phyloP scores from a whole-genome alignment of 2,797 vertebrate genomes.

The Amblyopsis hoosieri region DNA sequence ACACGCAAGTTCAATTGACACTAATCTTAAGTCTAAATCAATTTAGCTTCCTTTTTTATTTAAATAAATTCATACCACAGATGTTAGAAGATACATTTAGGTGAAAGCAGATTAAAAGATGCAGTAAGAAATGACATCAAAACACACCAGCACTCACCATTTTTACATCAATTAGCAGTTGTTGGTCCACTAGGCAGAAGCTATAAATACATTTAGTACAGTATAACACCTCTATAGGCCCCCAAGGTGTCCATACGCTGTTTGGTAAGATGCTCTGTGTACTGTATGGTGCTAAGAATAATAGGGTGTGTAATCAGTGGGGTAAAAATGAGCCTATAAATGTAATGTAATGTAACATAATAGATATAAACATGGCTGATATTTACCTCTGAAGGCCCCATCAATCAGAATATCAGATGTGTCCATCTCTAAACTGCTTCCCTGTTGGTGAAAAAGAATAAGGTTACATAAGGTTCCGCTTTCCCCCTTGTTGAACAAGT shows the following conservation, averaged over 20 bases:
- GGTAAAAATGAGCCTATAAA: no score
- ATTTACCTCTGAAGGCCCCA: no score
- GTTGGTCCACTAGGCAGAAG: no score
- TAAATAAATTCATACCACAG: constrained; percentile 58
- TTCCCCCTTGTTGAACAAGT: constrained; percentile 1
- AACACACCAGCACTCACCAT: constrained; percentile 2
- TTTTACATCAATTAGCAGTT: no score
- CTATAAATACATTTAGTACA: no score
- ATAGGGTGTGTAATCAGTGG: no score
- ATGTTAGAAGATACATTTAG: constrained; percentile 62
- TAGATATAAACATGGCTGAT: no score
- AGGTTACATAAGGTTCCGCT: neutral
- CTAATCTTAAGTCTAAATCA: constrained; percentile 55
- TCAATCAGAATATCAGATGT: constrained; percentile 42
- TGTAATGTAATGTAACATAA: no score
- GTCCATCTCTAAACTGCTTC: constrained; percentile 50
- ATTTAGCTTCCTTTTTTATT: constrained; percentile 38
- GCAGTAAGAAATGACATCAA: constrained; percentile 1
- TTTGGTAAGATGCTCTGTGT: no score
- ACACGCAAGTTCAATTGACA: constrained; percentile 60
- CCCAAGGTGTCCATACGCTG: no score
- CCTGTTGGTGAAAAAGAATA: constrained; percentile 13
- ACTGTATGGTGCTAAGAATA: no score
- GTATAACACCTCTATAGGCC: no score
- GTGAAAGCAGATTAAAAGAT: constrained; percentile 49